Evolutionary conservation across 2,113 vertebrate species (phyloP), one percentile per base, ranked within the genome.

Genomic region (Tenrec ecaudatus): DNA sequence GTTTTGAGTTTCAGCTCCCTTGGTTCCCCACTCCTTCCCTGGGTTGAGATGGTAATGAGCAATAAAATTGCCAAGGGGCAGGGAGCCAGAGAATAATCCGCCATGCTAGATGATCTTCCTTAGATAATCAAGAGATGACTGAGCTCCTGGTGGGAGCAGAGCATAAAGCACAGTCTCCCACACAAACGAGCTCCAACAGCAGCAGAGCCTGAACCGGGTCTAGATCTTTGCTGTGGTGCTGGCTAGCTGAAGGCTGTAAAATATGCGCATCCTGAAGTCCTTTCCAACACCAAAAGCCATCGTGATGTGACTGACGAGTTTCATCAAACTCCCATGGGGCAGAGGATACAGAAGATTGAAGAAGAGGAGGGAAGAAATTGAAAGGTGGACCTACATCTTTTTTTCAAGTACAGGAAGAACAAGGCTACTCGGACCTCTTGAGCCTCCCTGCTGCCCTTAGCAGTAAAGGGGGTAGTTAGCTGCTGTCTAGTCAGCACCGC

Each of bases 1-100:
- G 53, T 64, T 38, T 71, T 91, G 66, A 86, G 87, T 92, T 86
- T 80, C 71, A 90, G 4, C 6, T 33, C 57, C 77, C 68, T 88
- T 62, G 20, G 88, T 84, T 80, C 33, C 62, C 78, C 38, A 76
- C 43, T 75, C 62, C 29, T 7, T 62, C 68, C 53, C 36, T 75
- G 16, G 27, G 31, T 53, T 58, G 40, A 68, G 62, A 86, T 11
- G 40, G 25, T 10, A 68, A 69, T 20, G 58, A 77, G 16, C n/a
- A 40, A 33, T 66, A 19, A 93, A 60, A 23, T 71, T n/a, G 17
- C 66, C 22, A 7, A 27, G 47, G 33, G 64, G 6, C 73, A 77
- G 60, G 36, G 12, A 38, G 62, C 62, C 93, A 88, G 84, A 62
- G 31, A 71, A 27, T 38, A 78, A 83, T 43, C 6, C 22, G 36